Conservation (phyloP, 2,797 vertebrate genomes). For the Tokudaia muenninki region DNA sequence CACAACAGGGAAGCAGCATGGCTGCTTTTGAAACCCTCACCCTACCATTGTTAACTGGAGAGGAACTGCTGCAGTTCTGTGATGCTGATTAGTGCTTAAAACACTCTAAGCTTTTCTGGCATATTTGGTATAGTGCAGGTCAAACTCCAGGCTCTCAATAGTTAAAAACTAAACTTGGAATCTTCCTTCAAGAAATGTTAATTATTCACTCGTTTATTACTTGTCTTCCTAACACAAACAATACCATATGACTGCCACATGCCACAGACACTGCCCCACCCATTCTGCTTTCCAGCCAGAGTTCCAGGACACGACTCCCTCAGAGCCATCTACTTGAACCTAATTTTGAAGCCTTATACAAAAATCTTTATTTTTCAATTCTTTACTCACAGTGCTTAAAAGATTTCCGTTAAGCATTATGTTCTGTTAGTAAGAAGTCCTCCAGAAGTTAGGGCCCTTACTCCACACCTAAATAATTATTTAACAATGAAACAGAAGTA, state of each 20-base stretch:
- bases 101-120: background rate
- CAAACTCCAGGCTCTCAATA: background rate
- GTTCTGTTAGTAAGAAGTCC: background rate
- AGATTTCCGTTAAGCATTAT: background rate
- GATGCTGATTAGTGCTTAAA: background rate
- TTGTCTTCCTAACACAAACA: slow-evolving; percentile 14
- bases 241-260: background rate
- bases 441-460: background rate
- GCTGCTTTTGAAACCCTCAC: background rate
- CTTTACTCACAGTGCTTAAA: background rate
- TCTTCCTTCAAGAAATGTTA: slow-evolving; percentile 22
- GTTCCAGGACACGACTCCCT: background rate
- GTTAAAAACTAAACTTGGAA: slow-evolving; percentile 47
- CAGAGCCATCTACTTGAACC: background rate
- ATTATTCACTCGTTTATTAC: slow-evolving; percentile 15
- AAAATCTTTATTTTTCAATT: background rate
- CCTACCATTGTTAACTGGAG: background rate
- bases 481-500: slow-evolving; percentile 20
- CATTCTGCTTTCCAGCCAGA: background rate
- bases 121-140: slow-evolving; percentile 1
- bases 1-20: background rate
- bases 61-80: background rate
- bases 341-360: background rate
- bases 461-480: slow-evolving; percentile 21
- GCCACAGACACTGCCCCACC: background rate